Conservation (phyloP, 2,113 vertebrate species). For the Larimichthys polyactis region DNA sequence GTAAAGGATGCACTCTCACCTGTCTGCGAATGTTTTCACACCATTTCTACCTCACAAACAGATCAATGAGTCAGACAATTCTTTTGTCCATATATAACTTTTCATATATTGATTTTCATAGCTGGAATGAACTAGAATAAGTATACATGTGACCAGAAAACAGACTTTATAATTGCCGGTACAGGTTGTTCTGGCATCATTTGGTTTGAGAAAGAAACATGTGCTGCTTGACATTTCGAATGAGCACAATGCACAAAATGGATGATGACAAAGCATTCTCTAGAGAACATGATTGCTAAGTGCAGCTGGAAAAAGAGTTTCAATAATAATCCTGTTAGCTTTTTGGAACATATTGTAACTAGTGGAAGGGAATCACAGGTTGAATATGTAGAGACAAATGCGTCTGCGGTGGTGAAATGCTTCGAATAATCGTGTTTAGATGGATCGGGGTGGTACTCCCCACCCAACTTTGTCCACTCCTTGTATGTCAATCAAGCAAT, state of each 20-base stretch:
- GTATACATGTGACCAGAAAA: background rate
- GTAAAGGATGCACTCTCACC: background rate
- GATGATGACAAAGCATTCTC: background rate
- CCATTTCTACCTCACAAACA: conserved; percentile 3
- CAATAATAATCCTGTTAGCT: background rate
- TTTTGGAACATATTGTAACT: background rate
- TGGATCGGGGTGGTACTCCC: background rate
- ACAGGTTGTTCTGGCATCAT: background rate
- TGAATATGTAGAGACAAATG: background rate
- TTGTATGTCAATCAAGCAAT: background rate
- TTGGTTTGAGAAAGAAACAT: background rate
- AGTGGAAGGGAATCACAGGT: background rate
- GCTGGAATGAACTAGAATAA: background rate
- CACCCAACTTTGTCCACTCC: background rate
- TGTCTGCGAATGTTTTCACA: conserved; percentile 19
- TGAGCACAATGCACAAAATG: conserved; percentile 9
- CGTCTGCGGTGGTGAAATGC: no score
- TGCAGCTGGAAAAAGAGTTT: background rate
- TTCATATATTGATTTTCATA: conserved; percentile 1
- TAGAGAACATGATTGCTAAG: background rate
- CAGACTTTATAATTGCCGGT: background rate
- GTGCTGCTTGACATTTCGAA: conserved; percentile 23
- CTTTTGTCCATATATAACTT: background rate
- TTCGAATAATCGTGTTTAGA: background rate
- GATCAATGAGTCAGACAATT: background rate